These are phyloP conservation scores for Pteropus rufus DNA, from an alignment of 2,797 vertebrate species.

Conservation along the genomic window DNA sequence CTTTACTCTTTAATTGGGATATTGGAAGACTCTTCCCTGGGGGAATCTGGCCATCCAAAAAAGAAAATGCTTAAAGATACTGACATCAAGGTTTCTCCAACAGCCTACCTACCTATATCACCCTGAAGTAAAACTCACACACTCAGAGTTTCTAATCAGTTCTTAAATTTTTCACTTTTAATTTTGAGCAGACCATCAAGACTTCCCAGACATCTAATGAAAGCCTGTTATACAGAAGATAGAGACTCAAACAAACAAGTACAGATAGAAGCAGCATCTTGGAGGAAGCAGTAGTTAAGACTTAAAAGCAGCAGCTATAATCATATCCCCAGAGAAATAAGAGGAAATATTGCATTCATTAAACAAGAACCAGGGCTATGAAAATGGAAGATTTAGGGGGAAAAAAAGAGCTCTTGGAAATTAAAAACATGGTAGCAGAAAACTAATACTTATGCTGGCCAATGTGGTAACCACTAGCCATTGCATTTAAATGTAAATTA, in stretches of 20 bases:
- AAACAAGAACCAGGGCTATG: not conserved
- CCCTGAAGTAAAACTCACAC: not conserved
- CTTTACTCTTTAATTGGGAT: not conserved
- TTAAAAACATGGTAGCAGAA: not conserved
- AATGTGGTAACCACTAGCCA: not conserved
- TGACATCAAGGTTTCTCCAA: not conserved
- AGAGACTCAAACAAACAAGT: not conserved
- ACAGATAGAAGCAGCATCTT: not conserved
- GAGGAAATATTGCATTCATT: not conserved
- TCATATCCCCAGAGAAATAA: not conserved
- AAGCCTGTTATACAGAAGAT: not conserved
- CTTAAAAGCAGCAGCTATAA: not conserved
- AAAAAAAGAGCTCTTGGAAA: not conserved
- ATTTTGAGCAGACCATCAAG: not conserved
- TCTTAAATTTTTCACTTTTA: not conserved
- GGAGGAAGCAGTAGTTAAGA: not conserved
- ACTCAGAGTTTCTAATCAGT: not conserved
- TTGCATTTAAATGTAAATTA: not conserved
- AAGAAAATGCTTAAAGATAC: not conserved
- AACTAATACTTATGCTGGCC: not conserved
- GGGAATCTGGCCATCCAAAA: not conserved
- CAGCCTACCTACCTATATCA: not conserved
- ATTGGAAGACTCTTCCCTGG: not conserved
- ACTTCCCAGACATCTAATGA: not conserved
- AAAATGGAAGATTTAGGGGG: not conserved